A percentile compares a stretch with the other conserved stretches of the same genome.
Evolutionary conservation across 2,113 vertebrate genomes (phyloP).

Genomic region (Pseudonaja textilis): DNA sequence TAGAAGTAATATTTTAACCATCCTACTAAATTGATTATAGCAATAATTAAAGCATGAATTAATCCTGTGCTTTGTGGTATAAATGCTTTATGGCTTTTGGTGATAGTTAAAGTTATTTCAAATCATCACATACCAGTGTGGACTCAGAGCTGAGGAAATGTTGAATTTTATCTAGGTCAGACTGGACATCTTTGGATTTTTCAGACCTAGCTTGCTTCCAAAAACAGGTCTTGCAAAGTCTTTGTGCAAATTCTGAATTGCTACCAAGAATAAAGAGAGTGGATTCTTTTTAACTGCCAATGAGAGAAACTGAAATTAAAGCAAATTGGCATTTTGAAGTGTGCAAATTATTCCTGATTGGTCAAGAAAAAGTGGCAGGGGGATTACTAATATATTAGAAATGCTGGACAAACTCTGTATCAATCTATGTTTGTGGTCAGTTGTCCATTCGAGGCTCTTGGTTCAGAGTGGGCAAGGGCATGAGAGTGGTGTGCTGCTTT

Average conservation of each 20-base stretch:
- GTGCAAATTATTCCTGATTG: neutral
- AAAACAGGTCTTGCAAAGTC: neutral
- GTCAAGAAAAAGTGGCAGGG: neutral
- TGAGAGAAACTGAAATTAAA: neutral
- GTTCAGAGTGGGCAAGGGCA: conserved; percentile 3
- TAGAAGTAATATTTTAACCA: neutral
- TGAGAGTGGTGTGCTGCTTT: neutral
- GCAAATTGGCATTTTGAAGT: neutral
- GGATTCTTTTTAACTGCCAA: neutral
- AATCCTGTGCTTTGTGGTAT: conserved; percentile 6
- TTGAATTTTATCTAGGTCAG: neutral
- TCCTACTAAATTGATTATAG: conserved; percentile 3
- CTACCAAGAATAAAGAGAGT: neutral
- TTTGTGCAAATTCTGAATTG: neutral
- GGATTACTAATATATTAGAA: neutral
- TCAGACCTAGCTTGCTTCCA: neutral
- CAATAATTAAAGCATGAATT: neutral
- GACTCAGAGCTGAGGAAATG: neutral
- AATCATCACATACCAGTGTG: neutral
- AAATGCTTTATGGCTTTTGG: neutral
- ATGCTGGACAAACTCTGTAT: neutral
- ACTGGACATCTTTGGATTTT: neutral
- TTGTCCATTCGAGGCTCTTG: neutral
- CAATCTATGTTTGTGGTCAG: neutral
- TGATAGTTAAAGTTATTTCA: neutral